Evolutionary conservation across 2,113 vertebrate species (phyloP).

Genomic region (Myrmecobius fasciatus): DNA sequence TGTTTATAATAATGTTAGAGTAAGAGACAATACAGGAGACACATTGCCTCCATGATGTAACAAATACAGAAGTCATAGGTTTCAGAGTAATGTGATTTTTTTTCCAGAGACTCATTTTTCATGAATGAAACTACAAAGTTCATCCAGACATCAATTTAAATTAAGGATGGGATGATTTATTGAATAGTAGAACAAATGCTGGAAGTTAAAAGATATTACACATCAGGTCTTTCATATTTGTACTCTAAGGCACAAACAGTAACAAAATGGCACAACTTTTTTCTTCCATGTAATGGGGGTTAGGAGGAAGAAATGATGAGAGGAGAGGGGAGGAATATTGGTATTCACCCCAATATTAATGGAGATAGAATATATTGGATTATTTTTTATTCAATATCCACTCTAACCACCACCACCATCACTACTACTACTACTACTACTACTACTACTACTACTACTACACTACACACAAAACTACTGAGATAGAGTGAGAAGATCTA

Average conservation of each 20-base stretch:
- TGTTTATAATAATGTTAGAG: neutral
- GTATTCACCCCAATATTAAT: neutral
- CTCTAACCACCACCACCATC: neutral
- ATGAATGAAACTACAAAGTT: neutral
- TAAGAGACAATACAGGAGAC: neutral
- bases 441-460: too few relatives aligned
- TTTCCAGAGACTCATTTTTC: neutral
- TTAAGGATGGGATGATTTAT: neutral
- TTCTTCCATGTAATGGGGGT: neutral
- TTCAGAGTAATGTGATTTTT: neutral
- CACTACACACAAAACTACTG: neutral
- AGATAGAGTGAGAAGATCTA: neutral
- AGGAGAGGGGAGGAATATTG: too few relatives aligned
- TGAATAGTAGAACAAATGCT: neutral
- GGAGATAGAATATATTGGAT: neutral
- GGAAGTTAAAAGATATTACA: neutral
- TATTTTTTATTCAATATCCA: neutral
- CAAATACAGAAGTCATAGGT: neutral
- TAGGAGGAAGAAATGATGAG: too few relatives aligned
- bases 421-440: neutral
- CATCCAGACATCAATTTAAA: neutral
- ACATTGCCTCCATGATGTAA: neutral
- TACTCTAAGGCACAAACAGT: neutral
- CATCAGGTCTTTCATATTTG: neutral
- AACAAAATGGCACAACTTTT: neutral